These are phyloP conservation scores for Coregonus clupeaformis DNA, from an alignment of 2,113 vertebrate species.

Conservation along the genomic window DNA sequence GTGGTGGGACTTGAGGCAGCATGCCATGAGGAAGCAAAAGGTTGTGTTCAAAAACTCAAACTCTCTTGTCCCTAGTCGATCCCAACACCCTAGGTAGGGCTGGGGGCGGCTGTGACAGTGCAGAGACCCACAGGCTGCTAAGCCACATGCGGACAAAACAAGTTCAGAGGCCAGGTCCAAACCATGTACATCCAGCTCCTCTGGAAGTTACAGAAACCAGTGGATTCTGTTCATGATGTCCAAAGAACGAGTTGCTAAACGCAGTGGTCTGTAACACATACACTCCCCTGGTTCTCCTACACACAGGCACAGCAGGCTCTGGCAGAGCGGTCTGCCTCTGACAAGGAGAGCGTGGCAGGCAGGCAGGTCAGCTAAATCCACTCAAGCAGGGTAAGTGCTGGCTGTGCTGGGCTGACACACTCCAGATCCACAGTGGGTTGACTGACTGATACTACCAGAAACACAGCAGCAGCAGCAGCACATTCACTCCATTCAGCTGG, in stretches of 20 bases:
- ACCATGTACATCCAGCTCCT: too few species aligned
- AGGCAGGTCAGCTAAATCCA: slow-evolving; percentile 59
- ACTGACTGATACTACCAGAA: slow-evolving; percentile 27
- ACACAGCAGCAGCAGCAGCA: slow-evolving; percentile 16
- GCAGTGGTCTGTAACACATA: slow-evolving; percentile 39
- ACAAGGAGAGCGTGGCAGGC: slow-evolving; percentile 8
- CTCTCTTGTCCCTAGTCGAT: slow-evolving; percentile 21
- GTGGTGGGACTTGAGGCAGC: slow-evolving; percentile 67
- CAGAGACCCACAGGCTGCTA: too few species aligned
- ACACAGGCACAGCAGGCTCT: not conserved
- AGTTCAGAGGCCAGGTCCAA: too few species aligned
- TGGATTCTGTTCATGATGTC: slow-evolving; percentile 32
- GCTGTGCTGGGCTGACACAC: slow-evolving; percentile 53
- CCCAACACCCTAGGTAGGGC: slow-evolving; percentile 6
- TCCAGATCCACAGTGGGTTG: slow-evolving; percentile 50
- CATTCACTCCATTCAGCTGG: slow-evolving; percentile 29
- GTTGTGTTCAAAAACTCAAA: slow-evolving; percentile 27
- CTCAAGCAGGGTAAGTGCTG: slow-evolving; percentile 58
- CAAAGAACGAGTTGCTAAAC: slow-evolving; percentile 50
- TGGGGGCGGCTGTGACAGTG: too few species aligned
- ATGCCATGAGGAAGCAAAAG: slow-evolving; percentile 63
- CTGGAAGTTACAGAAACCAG: too few species aligned
- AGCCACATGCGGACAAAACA: too few species aligned
- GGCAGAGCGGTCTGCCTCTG: slow-evolving; percentile 25
- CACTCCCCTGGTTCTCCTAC: slow-evolving; percentile 36